Conservation (phyloP, 2,888 invertebrate species). For the Ernsta delagoae region DNA sequence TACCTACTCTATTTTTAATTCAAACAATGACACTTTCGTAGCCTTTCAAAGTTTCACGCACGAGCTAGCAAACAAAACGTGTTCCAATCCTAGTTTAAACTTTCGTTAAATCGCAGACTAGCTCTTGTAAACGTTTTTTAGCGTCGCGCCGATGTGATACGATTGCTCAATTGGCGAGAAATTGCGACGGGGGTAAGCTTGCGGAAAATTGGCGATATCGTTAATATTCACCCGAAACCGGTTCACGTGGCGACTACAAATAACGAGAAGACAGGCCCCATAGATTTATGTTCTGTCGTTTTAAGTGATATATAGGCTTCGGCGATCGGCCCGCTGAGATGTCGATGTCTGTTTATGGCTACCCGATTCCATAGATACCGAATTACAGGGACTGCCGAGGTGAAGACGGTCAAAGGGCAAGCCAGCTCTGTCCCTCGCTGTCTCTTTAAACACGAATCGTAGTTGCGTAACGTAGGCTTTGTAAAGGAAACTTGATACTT, state of each 20-base stretch:
- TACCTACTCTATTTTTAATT: too few relatives aligned
- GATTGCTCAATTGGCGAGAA: constrained; percentile 84
- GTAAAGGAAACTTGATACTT: too few relatives aligned
- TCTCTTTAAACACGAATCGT: constrained; percentile 7
- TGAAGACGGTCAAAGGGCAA: constrained; percentile 33
- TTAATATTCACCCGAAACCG: constrained; percentile 84
- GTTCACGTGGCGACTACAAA: constrained; percentile 83
- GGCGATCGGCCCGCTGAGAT: constrained; percentile 52
- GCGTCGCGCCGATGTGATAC: constrained; percentile 67
- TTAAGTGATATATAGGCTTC: constrained; percentile 77
- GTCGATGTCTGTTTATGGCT: constrained; percentile 64
- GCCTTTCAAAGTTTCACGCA: constrained; percentile 19
- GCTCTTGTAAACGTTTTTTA: constrained; percentile 39
- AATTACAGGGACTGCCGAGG: constrained; percentile 25
- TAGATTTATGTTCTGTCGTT: constrained; percentile 82
- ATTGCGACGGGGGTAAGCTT: constrained; percentile 82
- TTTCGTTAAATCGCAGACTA: constrained; percentile 23
- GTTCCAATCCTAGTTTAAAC: constrained; percentile 33
- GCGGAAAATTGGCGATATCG: constrained; percentile 84
- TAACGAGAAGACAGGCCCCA: constrained; percentile 77
- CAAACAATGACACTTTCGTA: constrained; percentile 2
- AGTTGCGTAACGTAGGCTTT: too few relatives aligned
- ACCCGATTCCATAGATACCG: constrained; percentile 35
- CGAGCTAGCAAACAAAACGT: constrained; percentile 26
- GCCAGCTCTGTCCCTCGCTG: constrained; percentile 21